Evolutionary conservation across 2,797 vertebrate species (phyloP), one percentile per base, ranked within the genome.

Genomic region (Hippoglossus hippoglossus): DNA sequence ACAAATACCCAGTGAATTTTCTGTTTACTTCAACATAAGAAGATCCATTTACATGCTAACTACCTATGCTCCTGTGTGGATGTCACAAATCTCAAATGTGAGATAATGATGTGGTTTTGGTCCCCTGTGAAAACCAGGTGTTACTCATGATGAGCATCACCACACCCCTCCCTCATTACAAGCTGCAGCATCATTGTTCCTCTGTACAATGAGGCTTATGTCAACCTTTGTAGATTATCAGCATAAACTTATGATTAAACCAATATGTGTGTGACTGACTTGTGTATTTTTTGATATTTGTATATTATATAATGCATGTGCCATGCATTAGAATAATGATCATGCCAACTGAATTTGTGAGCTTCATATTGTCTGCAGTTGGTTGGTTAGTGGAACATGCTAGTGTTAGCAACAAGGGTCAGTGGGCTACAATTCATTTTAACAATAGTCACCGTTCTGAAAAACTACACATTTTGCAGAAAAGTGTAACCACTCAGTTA

Each of bases 111-210:
- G n/a, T 52, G 56, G 26, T 50, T n/a, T 49, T 61, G 16, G 44
- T 70, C 56, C 26, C 36, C 39, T 24, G 25, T 47, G 39, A 67
- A 22, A 18, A n/a, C 28, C 55, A 65, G 65, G 67, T 71, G 63
- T 13, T 63, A 16, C 39, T 31, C 19, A 8, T 39, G 63, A 78
- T 65, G 24, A 57, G 11, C 39, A 64, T 61, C 49, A 44, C n/a
- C 50, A 49, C 53, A 22, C 11, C 24, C 15, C 41, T 49, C 36
- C 3, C 25, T 57, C 5, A 49, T 50, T 34, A 8, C n/a, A 47
- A 54, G 31, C 53, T 0, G 10, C 25, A 26, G 1, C n/a, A 6
- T 51, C 24, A 59, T 19, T 59, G 56, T 28, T 52, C 65, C 31
- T 64, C 24, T 21, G 10, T 19, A 15, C 19, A 19, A 16, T 34